Conservation (phyloP, 2,113 vertebrate genomes). For the Podarcis raffonei region DNA sequence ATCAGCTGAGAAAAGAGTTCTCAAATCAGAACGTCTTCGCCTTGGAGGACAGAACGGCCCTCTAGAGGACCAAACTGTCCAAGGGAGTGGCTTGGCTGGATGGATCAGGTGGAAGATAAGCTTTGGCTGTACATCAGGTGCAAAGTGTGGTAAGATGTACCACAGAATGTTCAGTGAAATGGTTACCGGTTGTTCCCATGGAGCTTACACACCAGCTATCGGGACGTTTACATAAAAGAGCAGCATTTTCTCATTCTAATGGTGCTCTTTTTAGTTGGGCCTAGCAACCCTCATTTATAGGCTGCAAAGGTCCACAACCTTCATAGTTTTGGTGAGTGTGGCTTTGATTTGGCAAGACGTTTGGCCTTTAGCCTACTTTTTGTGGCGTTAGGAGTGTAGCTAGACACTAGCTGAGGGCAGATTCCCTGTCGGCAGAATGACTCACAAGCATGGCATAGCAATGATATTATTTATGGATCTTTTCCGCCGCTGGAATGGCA, state of each 20-base stretch:
- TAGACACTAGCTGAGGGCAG: background rate
- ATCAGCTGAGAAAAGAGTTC: too few relatives aligned
- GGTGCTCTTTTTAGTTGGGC: background rate
- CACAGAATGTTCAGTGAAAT: too few relatives aligned
- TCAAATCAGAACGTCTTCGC: too few relatives aligned
- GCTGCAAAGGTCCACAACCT: background rate
- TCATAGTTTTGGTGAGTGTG: background rate
- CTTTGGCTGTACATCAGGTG: background rate
- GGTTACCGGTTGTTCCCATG: background rate
- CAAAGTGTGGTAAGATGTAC: too few relatives aligned
- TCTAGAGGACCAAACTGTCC: background rate
- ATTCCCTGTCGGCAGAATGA: background rate
- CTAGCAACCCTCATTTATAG: background rate
- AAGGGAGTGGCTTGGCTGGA: background rate
- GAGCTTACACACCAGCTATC: background rate
- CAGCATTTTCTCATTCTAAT: background rate
- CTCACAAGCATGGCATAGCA: slow-evolving; percentile 3
- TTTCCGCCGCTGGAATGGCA: background rate
- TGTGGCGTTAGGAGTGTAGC: background rate
- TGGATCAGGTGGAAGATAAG: background rate
- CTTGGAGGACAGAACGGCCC: too few relatives aligned
- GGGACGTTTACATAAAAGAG: background rate
- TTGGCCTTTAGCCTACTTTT: background rate
- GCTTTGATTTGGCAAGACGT: background rate
- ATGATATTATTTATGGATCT: slow-evolving; percentile 3